Conservation (phyloP, 2,888 invertebrate genomes). For the Diadromus collaris region DNA sequence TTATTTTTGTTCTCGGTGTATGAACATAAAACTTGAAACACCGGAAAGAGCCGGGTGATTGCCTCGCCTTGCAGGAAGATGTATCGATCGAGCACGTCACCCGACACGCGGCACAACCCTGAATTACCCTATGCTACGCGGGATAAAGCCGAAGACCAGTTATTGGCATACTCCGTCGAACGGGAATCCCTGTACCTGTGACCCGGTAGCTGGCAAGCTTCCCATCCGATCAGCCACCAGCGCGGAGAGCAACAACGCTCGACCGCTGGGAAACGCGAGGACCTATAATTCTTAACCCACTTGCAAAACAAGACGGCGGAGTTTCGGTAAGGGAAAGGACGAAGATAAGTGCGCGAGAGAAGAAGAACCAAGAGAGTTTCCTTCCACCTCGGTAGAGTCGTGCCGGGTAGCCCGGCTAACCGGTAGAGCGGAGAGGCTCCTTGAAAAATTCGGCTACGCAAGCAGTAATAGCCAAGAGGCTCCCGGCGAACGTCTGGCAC, state of each 20-base stretch:
- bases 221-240: conserved; percentile 54
- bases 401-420: conserved; percentile 15
- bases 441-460: conserved; percentile 63
- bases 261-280: conserved; percentile 37
- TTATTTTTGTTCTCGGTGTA: too few species aligned
- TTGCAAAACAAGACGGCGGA: conserved; percentile 57
- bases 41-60: too few species aligned
- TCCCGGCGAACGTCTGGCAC: conserved; percentile 45
- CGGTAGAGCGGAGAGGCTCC: conserved; percentile 36
- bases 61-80: too few species aligned
- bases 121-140: neutral
- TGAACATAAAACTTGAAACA: too few species aligned
- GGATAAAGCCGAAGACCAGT: neutral
- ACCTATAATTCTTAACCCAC: conserved; percentile 61
- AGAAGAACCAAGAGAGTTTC: conserved; percentile 19
- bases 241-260: conserved; percentile 21
- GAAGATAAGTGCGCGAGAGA: conserved; percentile 39
- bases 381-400: conserved; percentile 42
- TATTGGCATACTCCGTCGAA: conserved; percentile 5
- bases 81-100: too few species aligned
- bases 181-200: neutral
- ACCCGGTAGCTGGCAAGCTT: conserved; percentile 48
- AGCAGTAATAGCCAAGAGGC: conserved; percentile 55
- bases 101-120: neutral
- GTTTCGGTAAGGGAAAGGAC: conserved; percentile 15